Conservation (phyloP, 2,113 vertebrate genomes). For the Guaruba guarouba region DNA sequence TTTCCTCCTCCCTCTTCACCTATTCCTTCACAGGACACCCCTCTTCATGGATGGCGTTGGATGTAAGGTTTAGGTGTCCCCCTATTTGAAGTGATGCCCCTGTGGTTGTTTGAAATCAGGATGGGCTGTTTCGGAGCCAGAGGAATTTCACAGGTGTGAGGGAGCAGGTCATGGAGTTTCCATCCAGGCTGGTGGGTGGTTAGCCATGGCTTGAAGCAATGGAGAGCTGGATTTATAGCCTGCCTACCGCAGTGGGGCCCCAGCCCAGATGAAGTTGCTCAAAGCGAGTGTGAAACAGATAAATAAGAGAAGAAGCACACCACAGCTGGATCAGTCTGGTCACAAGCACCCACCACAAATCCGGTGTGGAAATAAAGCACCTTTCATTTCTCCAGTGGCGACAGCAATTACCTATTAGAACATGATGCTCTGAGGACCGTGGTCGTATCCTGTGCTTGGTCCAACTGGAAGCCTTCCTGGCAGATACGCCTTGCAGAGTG, state of each 20-base stretch:
- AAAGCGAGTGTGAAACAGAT: not conserved
- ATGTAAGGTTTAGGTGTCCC: not conserved
- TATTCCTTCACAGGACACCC: not conserved
- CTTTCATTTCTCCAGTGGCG: not conserved
- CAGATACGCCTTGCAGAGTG: not conserved
- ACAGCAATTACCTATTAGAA: not conserved
- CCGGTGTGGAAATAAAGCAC: not conserved
- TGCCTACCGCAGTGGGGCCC: not conserved
- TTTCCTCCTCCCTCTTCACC: not conserved
- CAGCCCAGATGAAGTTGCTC: not conserved
- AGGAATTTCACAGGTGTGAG: not conserved
- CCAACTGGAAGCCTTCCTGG: not conserved
- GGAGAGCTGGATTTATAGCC: not conserved
- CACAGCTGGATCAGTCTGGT: not conserved
- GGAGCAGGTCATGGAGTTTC: not conserved
- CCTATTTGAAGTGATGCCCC: accelerated
- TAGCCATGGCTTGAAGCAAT: not conserved
- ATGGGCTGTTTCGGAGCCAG: not conserved
- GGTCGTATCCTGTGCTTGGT: not conserved
- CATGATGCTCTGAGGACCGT: not conserved
- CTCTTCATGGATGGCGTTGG: not conserved
- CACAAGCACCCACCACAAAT: not conserved
- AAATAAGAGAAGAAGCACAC: not conserved
- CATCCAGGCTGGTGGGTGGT: not conserved
- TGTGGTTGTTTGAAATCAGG: not conserved